Evolutionary conservation across 2,888 invertebrate genomes (phyloP).

Genomic region (Sinhomidia bicolor): DNA sequence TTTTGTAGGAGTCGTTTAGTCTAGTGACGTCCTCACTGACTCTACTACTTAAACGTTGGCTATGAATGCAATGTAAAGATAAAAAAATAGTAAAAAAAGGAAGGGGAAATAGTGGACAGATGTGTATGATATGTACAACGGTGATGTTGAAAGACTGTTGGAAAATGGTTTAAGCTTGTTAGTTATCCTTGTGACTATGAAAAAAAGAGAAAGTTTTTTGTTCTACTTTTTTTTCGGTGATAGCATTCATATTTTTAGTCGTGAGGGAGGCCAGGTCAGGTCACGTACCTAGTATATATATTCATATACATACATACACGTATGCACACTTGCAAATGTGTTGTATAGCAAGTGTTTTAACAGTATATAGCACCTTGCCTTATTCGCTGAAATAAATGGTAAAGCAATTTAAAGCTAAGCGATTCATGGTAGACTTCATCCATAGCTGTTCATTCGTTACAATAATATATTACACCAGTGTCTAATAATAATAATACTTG

Average conservation of each 20-base stretch:
- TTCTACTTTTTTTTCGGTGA: constrained; percentile 30
- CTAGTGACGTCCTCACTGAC: constrained; percentile 49
- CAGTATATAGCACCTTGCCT: too few relatives aligned
- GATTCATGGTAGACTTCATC: neutral
- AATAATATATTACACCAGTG: too few relatives aligned
- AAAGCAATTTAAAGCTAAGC: neutral
- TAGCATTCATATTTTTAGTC: constrained; percentile 8
- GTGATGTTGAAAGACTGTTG: neutral
- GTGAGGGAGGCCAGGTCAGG: neutral
- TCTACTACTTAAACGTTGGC: neutral
- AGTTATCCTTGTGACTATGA: constrained; percentile 45
- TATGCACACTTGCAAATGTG: neutral
- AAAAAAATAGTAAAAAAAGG: neutral
- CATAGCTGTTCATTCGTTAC: too few relatives aligned
- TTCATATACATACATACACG: neutral
- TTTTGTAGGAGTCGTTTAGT: constrained; percentile 42
- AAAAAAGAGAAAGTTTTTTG: constrained; percentile 37
- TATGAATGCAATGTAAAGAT: neutral
- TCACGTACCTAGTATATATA: too few relatives aligned
- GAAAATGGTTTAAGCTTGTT: constrained; percentile 44
- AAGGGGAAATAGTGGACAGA: neutral
- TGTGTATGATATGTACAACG: neutral
- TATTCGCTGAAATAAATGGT: too few relatives aligned
- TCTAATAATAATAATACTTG: too few relatives aligned
- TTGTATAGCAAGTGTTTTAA: constrained; percentile 9